phyloP scores from a whole-genome alignment of 2,888 invertebrate genomes.

The Sesia bembeciformis region DNA sequence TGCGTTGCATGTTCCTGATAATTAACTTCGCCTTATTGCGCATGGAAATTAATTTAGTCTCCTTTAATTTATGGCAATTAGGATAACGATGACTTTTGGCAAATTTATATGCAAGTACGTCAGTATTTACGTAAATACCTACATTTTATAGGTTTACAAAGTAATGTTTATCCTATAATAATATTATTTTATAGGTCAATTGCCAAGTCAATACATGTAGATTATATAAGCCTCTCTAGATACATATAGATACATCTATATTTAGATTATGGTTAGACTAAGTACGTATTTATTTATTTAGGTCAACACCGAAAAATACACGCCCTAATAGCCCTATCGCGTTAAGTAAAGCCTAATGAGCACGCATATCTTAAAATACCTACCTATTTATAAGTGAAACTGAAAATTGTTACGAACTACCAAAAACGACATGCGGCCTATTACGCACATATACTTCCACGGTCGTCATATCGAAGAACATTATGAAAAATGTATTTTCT shows the following conservation, averaged over 20 bases:
- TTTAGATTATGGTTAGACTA: too few species aligned
- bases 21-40: background rate
- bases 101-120: too few species aligned
- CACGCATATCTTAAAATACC: conserved; percentile 13
- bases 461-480: conserved; percentile 23
- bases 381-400: conserved; percentile 4
- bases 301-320: background rate
- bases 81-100: too few species aligned
- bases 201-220: too few species aligned
- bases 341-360: conserved; percentile 5
- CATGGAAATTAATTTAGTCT: background rate
- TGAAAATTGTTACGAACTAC: conserved; percentile 4
- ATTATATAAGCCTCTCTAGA: too few species aligned
- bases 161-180: too few species aligned
- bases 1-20: background rate
- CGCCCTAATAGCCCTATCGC: background rate
- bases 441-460: conserved; percentile 20
- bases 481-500: conserved; percentile 47
- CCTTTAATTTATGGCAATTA: too few species aligned
- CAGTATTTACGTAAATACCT: too few species aligned
- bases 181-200: too few species aligned
- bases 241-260: too few species aligned
- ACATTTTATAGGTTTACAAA: too few species aligned
- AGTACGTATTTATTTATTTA: too few species aligned
- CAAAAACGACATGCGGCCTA: conserved; percentile 17